Base-by-base conservation (phyloP, 2,888 invertebrate genomes). In the Sminthurides aquaticus region DNA sequence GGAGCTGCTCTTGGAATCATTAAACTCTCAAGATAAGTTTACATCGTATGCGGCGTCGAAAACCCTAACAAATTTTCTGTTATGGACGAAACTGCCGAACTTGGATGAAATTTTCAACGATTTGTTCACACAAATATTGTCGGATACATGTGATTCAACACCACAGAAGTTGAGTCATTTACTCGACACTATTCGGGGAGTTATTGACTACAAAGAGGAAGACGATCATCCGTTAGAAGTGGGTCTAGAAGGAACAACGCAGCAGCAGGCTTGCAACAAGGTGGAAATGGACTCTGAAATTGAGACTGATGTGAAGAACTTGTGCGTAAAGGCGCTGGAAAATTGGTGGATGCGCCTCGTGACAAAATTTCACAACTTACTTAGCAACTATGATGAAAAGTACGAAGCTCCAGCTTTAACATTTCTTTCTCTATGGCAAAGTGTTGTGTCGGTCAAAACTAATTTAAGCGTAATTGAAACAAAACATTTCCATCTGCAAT, bases 401-500 rank as follows among this genome's bases (percentile, higher is more conserved):
- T 79, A 82, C 69, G 82, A 82, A 71, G 79, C 81, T 11, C 80
- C 81, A 1, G 80, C 82, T 1, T 78, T 91, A 62, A 90, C 90
- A 58, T 93, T 92, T 78, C 83, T 93, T 71, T 86, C 88, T 60
- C 80, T 93, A 48, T 92, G 92, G 92, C 90, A 91, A 77, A 88
- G 89, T 71, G 90, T 91, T 22, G 91, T 93, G 76, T 91, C 91
- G 62, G 91, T 92, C 0, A 90, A 90, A 80, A 90, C 91, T 25
- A 92, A 92, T 81, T 83, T 93, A 62, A 91, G 91, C 54, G 88
- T 92, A 28, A 87, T 90, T 69, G 91, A 92, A 77, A 92, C 91
- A 0, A 88, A 91, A 78, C 88, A 90, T 1, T 93, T 91, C 78
- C 91, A 91, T 78, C 87, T 89, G 0, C 88, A 91, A 76, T 79